A percentile compares a stretch with the other conserved stretches of the same genome.
phyloP scores from a whole-genome alignment of 2,113 vertebrate species.

The Dissostichus mawsoni region DNA sequence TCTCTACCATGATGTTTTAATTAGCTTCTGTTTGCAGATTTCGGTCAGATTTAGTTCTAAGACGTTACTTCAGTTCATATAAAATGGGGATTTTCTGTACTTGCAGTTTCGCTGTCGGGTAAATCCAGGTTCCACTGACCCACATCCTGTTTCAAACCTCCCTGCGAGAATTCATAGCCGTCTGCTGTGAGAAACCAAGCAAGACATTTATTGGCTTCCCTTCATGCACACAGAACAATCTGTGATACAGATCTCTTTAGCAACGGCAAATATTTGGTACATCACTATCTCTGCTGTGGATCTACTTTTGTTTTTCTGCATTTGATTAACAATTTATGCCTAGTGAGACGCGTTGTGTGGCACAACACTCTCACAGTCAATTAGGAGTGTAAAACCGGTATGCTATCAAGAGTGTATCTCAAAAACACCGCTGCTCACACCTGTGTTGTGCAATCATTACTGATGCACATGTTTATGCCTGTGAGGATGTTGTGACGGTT shows the following conservation, averaged over 20 bases:
- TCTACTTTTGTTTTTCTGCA: slow-evolving; percentile 19
- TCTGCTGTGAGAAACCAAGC: slow-evolving; percentile 32
- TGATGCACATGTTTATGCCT: slow-evolving; percentile 49
- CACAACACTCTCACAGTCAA: not conserved
- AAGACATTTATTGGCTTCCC: slow-evolving; percentile 44
- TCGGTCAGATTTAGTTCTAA: slow-evolving; percentile 65
- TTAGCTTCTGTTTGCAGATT: slow-evolving; percentile 69
- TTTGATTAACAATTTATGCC: slow-evolving; percentile 22
- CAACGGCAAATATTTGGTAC: slow-evolving; percentile 34
- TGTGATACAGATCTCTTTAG: slow-evolving; percentile 45
- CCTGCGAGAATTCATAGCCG: slow-evolving; percentile 40
- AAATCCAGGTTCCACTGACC: slow-evolving; percentile 54
- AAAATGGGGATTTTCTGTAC: slow-evolving; percentile 59
- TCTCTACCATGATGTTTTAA: slow-evolving; percentile 51
- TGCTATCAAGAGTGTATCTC: slow-evolving; percentile 5
- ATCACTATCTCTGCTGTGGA: slow-evolving; percentile 8
- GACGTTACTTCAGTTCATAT: slow-evolving; percentile 55
- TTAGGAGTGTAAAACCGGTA: not conserved
- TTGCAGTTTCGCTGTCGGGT: slow-evolving; percentile 49
- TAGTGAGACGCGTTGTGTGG: slow-evolving; percentile 1
- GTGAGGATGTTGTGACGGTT: slow-evolving; percentile 56
- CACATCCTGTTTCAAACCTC: slow-evolving; percentile 55
- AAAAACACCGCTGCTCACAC: slow-evolving; percentile 17
- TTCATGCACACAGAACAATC: slow-evolving; percentile 17
- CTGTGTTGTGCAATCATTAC: slow-evolving; percentile 43